These are phyloP conservation scores for Crocidura indochinensis DNA, from an alignment of 2,797 vertebrate species.

Conservation along the genomic window DNA sequence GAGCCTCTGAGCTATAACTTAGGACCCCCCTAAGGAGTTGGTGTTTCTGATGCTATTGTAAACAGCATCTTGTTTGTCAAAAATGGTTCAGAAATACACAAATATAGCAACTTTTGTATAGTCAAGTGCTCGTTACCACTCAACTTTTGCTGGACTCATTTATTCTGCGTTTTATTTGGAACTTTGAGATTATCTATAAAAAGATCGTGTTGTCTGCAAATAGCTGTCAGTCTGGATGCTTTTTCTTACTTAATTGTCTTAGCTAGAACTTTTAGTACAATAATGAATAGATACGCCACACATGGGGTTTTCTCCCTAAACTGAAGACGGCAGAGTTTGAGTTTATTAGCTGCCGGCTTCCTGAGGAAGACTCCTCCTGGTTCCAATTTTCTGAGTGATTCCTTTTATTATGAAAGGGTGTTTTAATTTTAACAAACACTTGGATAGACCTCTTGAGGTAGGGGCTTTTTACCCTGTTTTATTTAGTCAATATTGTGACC, in stretches of 20 bases:
- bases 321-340: background rate
- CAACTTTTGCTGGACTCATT: background rate
- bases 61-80: slow-evolving; percentile 21
- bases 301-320: background rate
- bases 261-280: slow-evolving; percentile 36
- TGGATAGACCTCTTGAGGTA: slow-evolving; percentile 22
- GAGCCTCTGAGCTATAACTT: no score
- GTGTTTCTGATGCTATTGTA: background rate
- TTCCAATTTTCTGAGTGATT: background rate
- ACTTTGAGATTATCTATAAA: background rate
- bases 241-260: slow-evolving; percentile 37
- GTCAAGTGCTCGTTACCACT: no score
- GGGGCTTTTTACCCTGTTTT: background rate
- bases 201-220: background rate
- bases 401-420: background rate
- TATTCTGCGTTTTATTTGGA: slow-evolving; percentile 30
- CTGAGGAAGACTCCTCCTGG: background rate
- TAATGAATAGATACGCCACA: background rate
- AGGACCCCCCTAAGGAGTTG: no score
- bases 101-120: background rate
- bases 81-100: background rate
- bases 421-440: slow-evolving; percentile 30
- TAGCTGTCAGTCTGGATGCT: slow-evolving; percentile 1
- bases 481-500: background rate
- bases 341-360: slow-evolving; percentile 11